A percentile compares a stretch with the other conserved stretches of the same genome.
Evolutionary conservation across 2,888 invertebrate species (phyloP).

Genomic region (Xiphydria camelus): DNA sequence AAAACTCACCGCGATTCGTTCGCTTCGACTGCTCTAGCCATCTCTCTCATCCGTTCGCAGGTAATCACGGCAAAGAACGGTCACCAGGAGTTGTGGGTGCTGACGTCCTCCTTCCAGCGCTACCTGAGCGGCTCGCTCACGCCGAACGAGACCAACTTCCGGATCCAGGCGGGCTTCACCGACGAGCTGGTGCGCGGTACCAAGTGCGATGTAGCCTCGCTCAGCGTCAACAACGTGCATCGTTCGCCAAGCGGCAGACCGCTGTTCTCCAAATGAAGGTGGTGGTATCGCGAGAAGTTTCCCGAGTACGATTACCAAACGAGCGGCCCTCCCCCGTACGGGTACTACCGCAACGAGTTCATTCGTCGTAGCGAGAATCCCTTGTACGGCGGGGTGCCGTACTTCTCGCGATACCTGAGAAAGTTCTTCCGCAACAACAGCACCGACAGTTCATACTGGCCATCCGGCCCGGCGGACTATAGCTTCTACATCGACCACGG

Average conservation of each 20-base stretch:
- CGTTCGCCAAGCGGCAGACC: neutral
- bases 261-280: slow-evolving; percentile 29
- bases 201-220: slow-evolving; percentile 57
- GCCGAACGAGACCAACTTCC: slow-evolving; percentile 67
- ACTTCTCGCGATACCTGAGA: slow-evolving; percentile 27
- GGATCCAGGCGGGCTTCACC: slow-evolving; percentile 69
- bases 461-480: slow-evolving; percentile 19
- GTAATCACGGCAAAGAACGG: slow-evolving; percentile 27
- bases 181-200: slow-evolving; percentile 63
- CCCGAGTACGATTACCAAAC: neutral
- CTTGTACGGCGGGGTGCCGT: neutral
- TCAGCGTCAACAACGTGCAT: slow-evolving; percentile 11
- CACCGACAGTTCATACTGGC: too few relatives aligned
- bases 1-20: neutral
- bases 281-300: slow-evolving; percentile 35
- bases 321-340: slow-evolving; percentile 2
- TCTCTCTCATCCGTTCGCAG: slow-evolving; percentile 24
- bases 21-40: neutral
- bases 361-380: too few relatives aligned
- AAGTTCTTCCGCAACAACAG: slow-evolving; percentile 6
- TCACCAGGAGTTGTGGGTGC: slow-evolving; percentile 45
- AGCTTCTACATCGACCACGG: slow-evolving; percentile 26
- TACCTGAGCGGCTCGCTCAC: slow-evolving; percentile 43
- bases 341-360: neutral
- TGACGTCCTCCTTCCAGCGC: slow-evolving; percentile 46